phyloP scores from a whole-genome alignment of 35 echinoderm and acorn worm species.

The Acanthaster planci region DNA sequence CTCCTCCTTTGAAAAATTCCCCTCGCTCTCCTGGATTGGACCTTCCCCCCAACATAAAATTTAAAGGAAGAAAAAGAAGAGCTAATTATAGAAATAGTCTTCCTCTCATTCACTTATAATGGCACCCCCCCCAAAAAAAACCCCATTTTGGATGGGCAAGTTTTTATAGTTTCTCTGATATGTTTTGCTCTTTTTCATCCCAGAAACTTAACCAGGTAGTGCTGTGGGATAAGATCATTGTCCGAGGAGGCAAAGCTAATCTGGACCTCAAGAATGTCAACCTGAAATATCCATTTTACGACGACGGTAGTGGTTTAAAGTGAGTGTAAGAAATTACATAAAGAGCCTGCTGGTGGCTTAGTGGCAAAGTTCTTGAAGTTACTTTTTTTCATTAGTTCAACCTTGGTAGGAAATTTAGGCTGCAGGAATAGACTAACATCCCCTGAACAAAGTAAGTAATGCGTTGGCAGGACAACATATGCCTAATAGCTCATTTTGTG shows the following conservation, averaged over 20 bases:
- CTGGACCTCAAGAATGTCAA: slow-evolving; percentile 79
- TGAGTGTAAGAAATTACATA: slow-evolving; percentile 52
- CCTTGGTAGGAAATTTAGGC: not conserved
- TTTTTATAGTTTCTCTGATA: no score
- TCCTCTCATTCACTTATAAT: no score
- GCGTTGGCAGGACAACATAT: no score
- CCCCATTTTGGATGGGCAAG: no score
- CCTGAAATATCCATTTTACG: slow-evolving; percentile 92
- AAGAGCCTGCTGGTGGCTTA: no score
- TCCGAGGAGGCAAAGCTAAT: slow-evolving; percentile 74
- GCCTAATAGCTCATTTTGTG: no score
- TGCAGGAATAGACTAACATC: not conserved
- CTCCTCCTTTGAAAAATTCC: no score
- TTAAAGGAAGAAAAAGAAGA: no score
- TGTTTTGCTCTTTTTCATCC: not conserved
- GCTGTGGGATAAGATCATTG: slow-evolving; percentile 97
- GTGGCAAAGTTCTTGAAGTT: not conserved
- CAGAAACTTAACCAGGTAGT: slow-evolving; percentile 97
- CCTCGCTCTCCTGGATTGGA: no score
- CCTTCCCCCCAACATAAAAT: no score
- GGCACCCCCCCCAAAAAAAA: no score
- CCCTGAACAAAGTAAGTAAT: not conserved
- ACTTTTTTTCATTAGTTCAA: not conserved
- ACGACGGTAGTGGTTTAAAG: slow-evolving; percentile 89
- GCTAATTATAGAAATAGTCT: no score